Evolutionary conservation across 35 echinoderm and acorn worm genomes (phyloP), one percentile per base, ranked within the genome.

Genomic region (Heliocidaris tuberculata): DNA sequence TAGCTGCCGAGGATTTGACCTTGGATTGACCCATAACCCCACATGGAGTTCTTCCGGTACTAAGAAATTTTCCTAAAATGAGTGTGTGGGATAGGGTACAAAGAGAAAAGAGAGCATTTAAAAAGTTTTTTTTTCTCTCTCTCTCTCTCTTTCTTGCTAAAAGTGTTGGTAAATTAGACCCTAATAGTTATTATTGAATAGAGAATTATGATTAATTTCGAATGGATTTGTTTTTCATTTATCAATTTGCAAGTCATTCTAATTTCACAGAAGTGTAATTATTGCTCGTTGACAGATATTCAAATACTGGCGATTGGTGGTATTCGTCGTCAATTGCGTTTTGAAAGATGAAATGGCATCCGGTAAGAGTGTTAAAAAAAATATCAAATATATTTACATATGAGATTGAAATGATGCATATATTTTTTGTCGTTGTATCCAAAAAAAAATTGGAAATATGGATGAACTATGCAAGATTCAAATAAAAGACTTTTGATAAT

Each of bases 11-110:
- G 47, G 32, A 89, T 89, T 48, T 89, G 87, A 89, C 87, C 87
- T 89, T 89, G 87, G 87, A 17, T 48, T 42, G 87, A 89, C 87
- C 87, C 87, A n/a, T 89, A 89, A 89, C 87, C 87, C 87, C 31
- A 89, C 87, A 89, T 89, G 87, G 87, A 32, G 31, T 48, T 89
- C 87, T 89, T 89, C 87, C 87, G 87, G 87, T 89, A 89, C 87
- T 48, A 5, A 89, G 47, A 89, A 89, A 47, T 89, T 9, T 48
- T n/a, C 31, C 31, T 24, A 78, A 78, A 78, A 78, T n/a, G 17
- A 6, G 27, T n/a, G 7, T n/a, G 65, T n/a, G 19, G 27, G 19
- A 78, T 19, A 78, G 21, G 7, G 17, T 78, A 78, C n/a, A n/a
- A 78, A 78, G 65, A 78, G 65, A 5, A 27, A 78, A 78, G 65